Conservation (phyloP, 2,113 vertebrate genomes). For the Budorcas taxicolor region DNA sequence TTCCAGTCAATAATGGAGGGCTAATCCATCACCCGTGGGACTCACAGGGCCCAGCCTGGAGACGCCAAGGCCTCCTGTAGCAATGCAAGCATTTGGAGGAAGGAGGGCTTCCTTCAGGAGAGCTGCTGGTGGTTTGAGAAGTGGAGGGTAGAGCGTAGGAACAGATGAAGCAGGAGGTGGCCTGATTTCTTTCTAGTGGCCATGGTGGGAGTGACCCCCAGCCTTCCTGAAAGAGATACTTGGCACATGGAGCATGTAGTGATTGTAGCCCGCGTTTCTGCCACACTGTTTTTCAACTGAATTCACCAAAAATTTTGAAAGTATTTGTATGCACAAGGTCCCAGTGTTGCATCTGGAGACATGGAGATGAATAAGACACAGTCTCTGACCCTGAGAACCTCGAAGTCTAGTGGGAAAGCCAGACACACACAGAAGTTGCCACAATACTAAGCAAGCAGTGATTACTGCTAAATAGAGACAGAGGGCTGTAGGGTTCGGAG, state of each 20-base stretch:
- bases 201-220: background rate
- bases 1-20: background rate
- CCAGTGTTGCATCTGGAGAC: conserved; percentile 1
- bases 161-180: background rate
- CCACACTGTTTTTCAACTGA: background rate
- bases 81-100: background rate
- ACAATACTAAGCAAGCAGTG: background rate
- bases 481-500: background rate
- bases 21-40: background rate
- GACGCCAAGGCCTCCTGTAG: no score
- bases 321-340: background rate
- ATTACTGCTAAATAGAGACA: background rate
- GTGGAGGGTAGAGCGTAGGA: background rate
- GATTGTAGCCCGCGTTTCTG: background rate
- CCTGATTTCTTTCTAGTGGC: background rate
- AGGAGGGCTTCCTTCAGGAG: background rate
- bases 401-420: background rate
- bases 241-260: background rate
- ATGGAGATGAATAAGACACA: background rate
- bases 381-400: conserved; percentile 17
- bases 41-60: fast-evolving
- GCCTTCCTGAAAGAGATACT: background rate
- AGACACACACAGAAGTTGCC: background rate
- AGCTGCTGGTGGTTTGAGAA: background rate
- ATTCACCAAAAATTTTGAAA: background rate